phyloP scores from a whole-genome alignment of 2,113 vertebrate genomes.

The Phainopepla nitens region DNA sequence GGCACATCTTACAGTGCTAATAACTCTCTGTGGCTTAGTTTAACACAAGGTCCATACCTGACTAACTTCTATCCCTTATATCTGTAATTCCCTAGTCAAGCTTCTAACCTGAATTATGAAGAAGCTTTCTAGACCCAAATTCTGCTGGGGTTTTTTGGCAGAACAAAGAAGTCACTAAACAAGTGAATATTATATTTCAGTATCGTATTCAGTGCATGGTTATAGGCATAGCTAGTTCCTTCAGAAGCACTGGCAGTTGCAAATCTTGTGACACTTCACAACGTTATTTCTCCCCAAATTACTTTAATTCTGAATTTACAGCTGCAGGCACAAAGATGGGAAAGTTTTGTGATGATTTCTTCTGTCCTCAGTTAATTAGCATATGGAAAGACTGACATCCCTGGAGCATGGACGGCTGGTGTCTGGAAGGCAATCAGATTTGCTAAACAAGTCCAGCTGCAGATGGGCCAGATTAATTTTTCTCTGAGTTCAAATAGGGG shows the following conservation, averaged over 20 bases:
- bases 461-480: slow-evolving; percentile 48
- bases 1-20: not conserved
- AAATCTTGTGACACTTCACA: slow-evolving; percentile 46
- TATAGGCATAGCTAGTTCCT: not conserved
- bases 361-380: slow-evolving; percentile 51
- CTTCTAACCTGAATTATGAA: not conserved
- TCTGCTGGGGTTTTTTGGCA: not conserved
- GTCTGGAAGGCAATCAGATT: slow-evolving; percentile 47
- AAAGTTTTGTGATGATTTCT: slow-evolving; percentile 36
- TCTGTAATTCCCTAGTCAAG: not conserved
- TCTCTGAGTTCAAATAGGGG: not conserved
- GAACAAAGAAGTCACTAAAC: not conserved
- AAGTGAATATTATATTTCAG: not conserved
- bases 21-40: not conserved
- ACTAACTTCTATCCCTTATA: not conserved
- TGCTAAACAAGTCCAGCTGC: slow-evolving; percentile 48
- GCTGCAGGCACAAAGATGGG: slow-evolving; percentile 37
- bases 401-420: slow-evolving; percentile 1
- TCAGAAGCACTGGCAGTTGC: not conserved
- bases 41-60: not conserved
- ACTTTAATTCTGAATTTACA: slow-evolving; percentile 51
- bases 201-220: not conserved
- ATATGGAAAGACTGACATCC: slow-evolving; percentile 24
- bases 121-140: not conserved
- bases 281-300: slow-evolving; percentile 38